Base-by-base conservation (phyloP, 2,888 invertebrate genomes). In the Pristionchus japonicus region DNA sequence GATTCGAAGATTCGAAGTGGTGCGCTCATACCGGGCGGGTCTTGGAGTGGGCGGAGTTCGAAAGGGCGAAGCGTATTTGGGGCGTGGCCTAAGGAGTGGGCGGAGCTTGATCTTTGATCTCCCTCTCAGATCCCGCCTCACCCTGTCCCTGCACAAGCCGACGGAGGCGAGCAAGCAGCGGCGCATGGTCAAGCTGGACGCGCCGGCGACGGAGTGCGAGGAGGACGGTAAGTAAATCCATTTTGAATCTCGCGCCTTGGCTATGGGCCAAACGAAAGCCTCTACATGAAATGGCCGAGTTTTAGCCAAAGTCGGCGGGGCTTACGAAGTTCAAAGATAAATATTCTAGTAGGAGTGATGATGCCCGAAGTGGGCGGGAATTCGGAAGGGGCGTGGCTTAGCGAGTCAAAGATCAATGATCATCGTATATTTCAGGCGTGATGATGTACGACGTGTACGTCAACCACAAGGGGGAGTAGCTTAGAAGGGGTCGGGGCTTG, bases 101-200 rank as follows among this genome's bases (percentile, higher is more conserved):
- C 67, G 67, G 67, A 40, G 40, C n/a, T 20, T 74, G 40, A n/a
- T 40, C 13, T 23, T 43, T 17, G n/a, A n/a, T n/a, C 9, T 17
- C 20, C 2, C 27, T 7, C 17, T 6, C 70, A 77, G 77, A 77
- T 77, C 77, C 43, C 77, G 77, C n/a, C 77, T 77, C 20, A 77
- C 77, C 1, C 77, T 77, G 3, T 77, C 77, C 9, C 43, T 77
- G n/a, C 77, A 77, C 77, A 77, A 77, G n/a, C 77, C 77, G 20
- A 77, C 43, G 43, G 77, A 77, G 43, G 77, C 77, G 77, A 77
- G 77, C 77, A 77, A 77, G 34, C 77, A 77, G 77, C 77, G 77
- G 77, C 43, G 43, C 43, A 77, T 77, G 77, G 77, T 77, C 20
- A 77, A 77, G 77, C 43, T 77, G n/a, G 77, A 77, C 43, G 77